Evolutionary conservation across 64 coral and sea anemone species (phyloP), one percentile per base, ranked within the genome.

Genomic region (Porites lutea): DNA sequence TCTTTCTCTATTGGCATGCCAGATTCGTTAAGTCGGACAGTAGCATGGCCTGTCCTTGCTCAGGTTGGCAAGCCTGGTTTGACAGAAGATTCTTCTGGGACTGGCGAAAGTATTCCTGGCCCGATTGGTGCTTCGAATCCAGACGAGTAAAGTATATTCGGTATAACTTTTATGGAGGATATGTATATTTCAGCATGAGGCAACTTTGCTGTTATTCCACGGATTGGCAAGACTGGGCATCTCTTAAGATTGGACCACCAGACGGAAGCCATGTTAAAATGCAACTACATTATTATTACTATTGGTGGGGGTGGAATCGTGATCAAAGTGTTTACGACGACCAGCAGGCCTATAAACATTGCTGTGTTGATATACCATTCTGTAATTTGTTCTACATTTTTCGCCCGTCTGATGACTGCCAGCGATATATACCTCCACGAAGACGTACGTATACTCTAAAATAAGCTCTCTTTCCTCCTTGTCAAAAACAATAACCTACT

Each of bases 191-290:
- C 12, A 20, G 48, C 50, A 46, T 79, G 89, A 80, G n/a, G 20
- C 89, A 91, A 45, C 13, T 82, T 11, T 91, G 89, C 49, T 91
- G 89, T 58, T 91, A 91, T 58, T 91, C 53, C 5, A 82, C 48
- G 10, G 48, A 91, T 0, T 45, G 49, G 37, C 64, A 54, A 50
- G 65, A 43, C 59, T 82, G 58, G 58, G 79, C 13, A 4, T 64
- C 79, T 47, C 79, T 82, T 18, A 82, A 82, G 59, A 1, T 65
- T 46, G 79, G 79, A 19, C 27, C 58, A 3, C 79, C 79, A 6
- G 79, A 82, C n/a, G 89, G 89, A 43, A 77, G 78, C 73, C 78
- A 21, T 5, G 67, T 52, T 4, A 27, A 82, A 19, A 78, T 65
- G 44, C 15, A 61, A 82, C 6, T 18, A 19, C 45, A 19, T 18